These are phyloP conservation scores for Tupaia chinensis DNA, from an alignment of 2,113 vertebrate species.

Conservation along the genomic window DNA sequence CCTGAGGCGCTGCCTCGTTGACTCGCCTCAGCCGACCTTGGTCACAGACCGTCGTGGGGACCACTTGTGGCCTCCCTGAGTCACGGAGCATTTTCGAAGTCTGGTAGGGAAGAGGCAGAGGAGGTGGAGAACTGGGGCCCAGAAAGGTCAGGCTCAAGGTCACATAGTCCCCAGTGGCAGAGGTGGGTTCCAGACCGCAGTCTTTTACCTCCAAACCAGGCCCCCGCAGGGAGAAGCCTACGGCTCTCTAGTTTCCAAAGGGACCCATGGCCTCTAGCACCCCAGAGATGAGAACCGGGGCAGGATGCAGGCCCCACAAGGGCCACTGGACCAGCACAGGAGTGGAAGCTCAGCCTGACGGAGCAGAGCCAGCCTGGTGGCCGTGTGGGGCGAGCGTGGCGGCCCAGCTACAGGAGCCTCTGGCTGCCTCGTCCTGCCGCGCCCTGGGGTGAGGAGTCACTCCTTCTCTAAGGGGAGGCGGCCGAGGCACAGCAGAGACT, in stretches of 20 bases:
- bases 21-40: not conserved
- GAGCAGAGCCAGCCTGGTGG: not conserved
- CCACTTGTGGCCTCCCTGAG: not conserved
- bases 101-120: not conserved
- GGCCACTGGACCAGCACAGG: not conserved
- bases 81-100: not conserved
- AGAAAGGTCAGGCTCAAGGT: not conserved
- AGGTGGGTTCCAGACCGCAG: not conserved
- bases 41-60: not conserved
- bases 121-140: slow-evolving; percentile 4
- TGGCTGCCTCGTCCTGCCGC: rapidly evolving
- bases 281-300: not conserved
- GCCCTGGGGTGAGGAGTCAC: not conserved
- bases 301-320: not conserved
- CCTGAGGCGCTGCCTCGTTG: not conserved
- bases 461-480: not conserved
- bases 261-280: not conserved
- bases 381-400: not conserved
- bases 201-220: not conserved
- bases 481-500: not conserved
- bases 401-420: not conserved
- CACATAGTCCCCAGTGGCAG: not conserved
- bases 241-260: not conserved
- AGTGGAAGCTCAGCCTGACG: rapidly evolving
- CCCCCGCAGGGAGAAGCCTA: not conserved